Percentiles rank a stretch among this genome's conserved stretches.
These are phyloP conservation scores for Popillia japonica DNA, from an alignment of 1,140 invertebrate species.

Conservation along the genomic window DNA sequence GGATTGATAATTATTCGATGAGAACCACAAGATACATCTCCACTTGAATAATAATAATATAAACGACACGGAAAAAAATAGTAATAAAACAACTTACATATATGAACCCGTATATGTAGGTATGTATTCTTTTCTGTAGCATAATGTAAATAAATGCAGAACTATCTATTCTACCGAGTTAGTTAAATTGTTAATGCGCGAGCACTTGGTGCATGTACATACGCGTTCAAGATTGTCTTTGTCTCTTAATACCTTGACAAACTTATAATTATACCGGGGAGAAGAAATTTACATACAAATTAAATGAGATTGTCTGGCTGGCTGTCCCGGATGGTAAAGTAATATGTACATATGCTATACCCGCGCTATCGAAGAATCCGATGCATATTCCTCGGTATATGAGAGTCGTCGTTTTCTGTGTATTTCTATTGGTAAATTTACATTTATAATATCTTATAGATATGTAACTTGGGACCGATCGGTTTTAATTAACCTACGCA, in stretches of 20 bases:
- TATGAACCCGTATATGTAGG: too few species aligned
- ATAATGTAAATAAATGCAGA: too few species aligned
- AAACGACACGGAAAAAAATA: too few species aligned
- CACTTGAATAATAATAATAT: too few species aligned
- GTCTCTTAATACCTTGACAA: neutral
- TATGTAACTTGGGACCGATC: neutral
- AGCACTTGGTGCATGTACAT: too few species aligned
- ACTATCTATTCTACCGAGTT: too few species aligned
- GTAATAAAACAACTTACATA: too few species aligned
- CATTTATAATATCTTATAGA: slow-evolving; percentile 12
- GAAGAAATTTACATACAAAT: neutral
- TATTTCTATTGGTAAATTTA: neutral
- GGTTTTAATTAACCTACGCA: slow-evolving; percentile 11
- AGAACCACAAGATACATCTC: too few species aligned
- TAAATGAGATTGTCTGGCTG: neutral
- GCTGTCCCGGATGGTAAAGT: neutral
- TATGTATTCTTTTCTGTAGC: too few species aligned
- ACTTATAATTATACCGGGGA: neutral
- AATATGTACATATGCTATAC: neutral
- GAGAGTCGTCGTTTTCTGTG: neutral
- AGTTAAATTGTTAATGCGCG: too few species aligned
- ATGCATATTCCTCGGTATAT: neutral
- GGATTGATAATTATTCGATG: neutral
- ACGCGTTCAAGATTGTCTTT: too few species aligned
- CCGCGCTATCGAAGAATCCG: neutral